phyloP scores from a whole-genome alignment of 2,797 vertebrate species.

The Podarcis siculus region DNA sequence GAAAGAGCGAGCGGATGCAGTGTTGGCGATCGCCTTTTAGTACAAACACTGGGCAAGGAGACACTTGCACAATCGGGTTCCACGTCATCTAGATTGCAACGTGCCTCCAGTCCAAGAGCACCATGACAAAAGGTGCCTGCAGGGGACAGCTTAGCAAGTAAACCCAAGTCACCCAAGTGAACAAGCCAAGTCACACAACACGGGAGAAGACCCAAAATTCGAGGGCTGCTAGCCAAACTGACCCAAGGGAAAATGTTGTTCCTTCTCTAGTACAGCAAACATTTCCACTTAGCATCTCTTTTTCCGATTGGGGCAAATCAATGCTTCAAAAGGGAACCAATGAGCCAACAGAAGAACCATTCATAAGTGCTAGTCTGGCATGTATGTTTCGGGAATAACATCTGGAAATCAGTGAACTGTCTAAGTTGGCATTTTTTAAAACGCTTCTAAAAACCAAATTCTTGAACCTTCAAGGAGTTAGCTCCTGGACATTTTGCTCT shows the following conservation, averaged over 20 bases:
- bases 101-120: neutral
- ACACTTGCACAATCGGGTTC: neutral
- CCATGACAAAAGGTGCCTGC: neutral
- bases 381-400: neutral
- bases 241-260: no score
- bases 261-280: no score
- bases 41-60: neutral
- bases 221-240: no score
- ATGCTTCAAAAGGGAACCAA: neutral
- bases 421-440: neutral
- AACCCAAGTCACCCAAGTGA: neutral
- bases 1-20: no score
- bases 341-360: neutral
- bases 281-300: no score
- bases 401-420: neutral
- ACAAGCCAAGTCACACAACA: neutral
- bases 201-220: neutral
- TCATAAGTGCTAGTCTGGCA: neutral
- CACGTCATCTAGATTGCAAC: neutral
- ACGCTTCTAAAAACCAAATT: slow-evolving; percentile 16
- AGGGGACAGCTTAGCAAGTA: neutral
- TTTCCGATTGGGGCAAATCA: neutral
- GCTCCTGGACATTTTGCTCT: slow-evolving; percentile 38
- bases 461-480: slow-evolving; percentile 60
- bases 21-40: neutral